phyloP scores from a whole-genome alignment of 2,797 vertebrate species.

The Caiman crocodilus region DNA sequence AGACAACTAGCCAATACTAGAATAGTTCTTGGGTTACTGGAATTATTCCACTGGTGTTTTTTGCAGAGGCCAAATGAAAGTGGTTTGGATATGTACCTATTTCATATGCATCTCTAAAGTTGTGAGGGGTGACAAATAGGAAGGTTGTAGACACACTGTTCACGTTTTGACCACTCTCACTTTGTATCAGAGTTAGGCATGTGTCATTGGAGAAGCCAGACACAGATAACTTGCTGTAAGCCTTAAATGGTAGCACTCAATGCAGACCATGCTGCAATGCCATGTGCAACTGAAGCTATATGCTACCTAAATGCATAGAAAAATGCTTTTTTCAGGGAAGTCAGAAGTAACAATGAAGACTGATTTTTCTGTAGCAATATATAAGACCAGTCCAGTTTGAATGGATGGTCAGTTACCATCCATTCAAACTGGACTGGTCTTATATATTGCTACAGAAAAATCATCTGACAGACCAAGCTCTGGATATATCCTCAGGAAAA shows the following conservation, averaged over 20 bases:
- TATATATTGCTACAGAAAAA: not conserved
- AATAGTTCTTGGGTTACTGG: not conserved
- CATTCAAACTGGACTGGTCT: not conserved
- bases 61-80: not conserved
- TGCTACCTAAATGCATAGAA: not conserved
- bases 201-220: not conserved
- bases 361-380: not conserved
- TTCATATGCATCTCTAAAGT: accelerated
- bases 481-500: not conserved
- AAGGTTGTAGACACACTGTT: not conserved
- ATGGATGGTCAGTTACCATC: not conserved
- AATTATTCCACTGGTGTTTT: not conserved
- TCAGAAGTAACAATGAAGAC: accelerated
- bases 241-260: not conserved
- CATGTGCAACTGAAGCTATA: not conserved
- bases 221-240: not conserved
- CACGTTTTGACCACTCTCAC: not conserved
- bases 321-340: not conserved
- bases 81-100: accelerated
- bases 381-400: not conserved
- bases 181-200: not conserved
- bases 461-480: accelerated
- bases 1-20: conserved; percentile 6
- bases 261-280: not conserved
- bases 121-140: not conserved